Conservation (phyloP, 1,140 invertebrate species). For the Drosophila burlai region DNA sequence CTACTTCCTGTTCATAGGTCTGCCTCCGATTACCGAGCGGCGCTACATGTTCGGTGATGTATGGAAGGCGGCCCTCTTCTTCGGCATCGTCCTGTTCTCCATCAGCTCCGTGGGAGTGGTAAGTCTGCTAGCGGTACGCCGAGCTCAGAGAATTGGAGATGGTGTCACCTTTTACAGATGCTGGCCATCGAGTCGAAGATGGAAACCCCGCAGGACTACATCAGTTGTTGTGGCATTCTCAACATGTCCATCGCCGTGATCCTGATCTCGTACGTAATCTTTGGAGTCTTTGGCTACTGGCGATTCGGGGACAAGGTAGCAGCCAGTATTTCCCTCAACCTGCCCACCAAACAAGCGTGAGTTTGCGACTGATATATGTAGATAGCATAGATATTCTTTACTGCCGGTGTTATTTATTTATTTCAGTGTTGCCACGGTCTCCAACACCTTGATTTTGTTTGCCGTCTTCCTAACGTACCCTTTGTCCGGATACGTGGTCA, state of each 20-base stretch:
- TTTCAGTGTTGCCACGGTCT: slow-evolving; percentile 11
- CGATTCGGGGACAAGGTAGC: slow-evolving; percentile 20
- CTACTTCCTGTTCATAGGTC: slow-evolving; percentile 32
- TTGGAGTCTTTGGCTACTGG: slow-evolving; percentile 61
- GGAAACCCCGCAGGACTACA: slow-evolving; percentile 30
- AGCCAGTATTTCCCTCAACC: slow-evolving; percentile 31
- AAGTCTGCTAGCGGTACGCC: background rate
- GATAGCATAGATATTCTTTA: background rate
- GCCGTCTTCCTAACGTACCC: slow-evolving; percentile 48
- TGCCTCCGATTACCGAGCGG: slow-evolving; percentile 21
- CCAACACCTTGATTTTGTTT: background rate
- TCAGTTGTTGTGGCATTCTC: slow-evolving; percentile 37
- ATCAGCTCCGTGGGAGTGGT: slow-evolving; percentile 58
- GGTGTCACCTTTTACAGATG: slow-evolving; percentile 22
- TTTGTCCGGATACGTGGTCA: slow-evolving; percentile 47
- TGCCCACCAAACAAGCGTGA: slow-evolving; percentile 44
- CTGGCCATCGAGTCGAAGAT: slow-evolving; percentile 51
- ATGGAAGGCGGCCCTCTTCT: background rate
- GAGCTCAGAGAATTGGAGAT: background rate
- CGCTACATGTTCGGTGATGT: background rate
- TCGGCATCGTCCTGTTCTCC: slow-evolving; percentile 48
- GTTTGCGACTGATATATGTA: background rate
- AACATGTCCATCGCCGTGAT: slow-evolving; percentile 9
- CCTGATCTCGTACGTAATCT: slow-evolving; percentile 2
- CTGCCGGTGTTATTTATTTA: too few species aligned